phyloP scores from a whole-genome alignment of 35 echinoderm and acorn worm genomes.

The Eucidaris tribuloides region DNA sequence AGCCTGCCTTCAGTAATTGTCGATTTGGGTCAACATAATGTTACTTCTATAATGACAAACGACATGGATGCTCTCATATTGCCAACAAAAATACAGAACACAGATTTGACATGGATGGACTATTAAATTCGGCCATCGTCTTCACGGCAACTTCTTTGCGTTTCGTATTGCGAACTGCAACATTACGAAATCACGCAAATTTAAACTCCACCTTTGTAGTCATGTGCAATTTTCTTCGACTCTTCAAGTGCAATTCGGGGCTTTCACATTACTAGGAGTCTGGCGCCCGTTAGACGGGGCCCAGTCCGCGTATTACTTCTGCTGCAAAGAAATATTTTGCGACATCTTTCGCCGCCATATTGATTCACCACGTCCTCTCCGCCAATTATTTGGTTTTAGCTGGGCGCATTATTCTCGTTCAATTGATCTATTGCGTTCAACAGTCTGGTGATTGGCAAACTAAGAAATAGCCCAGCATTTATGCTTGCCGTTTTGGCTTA shows the following conservation, averaged over 20 bases:
- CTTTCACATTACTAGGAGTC: conserved; percentile 66
- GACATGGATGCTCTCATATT: no score
- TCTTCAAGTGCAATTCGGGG: conserved; percentile 90
- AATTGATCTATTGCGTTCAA: not conserved
- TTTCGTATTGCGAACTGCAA: no score
- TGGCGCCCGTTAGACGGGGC: conserved; percentile 18
- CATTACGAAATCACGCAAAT: no score
- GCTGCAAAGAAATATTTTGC: conserved; percentile 38
- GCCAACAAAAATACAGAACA: no score
- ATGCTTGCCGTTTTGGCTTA: not conserved
- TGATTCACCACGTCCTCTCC: not conserved
- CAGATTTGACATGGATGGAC: no score
- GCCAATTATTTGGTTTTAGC: not conserved
- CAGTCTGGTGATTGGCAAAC: not conserved
- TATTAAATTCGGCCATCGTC: no score
- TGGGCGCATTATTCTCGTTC: not conserved
- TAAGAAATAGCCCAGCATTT: not conserved
- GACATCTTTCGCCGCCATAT: conserved; percentile 86
- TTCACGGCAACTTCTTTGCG: no score
- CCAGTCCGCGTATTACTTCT: conserved; percentile 5
- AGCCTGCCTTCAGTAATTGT: no score
- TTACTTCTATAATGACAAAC: no score
- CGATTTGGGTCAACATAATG: no score
- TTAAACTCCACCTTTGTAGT: conserved; percentile 84
- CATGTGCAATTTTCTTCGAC: conserved; percentile 98